These are phyloP conservation scores for Neoitamus cyanurus DNA, from an alignment of 2,888 invertebrate species.

Conservation along the genomic window DNA sequence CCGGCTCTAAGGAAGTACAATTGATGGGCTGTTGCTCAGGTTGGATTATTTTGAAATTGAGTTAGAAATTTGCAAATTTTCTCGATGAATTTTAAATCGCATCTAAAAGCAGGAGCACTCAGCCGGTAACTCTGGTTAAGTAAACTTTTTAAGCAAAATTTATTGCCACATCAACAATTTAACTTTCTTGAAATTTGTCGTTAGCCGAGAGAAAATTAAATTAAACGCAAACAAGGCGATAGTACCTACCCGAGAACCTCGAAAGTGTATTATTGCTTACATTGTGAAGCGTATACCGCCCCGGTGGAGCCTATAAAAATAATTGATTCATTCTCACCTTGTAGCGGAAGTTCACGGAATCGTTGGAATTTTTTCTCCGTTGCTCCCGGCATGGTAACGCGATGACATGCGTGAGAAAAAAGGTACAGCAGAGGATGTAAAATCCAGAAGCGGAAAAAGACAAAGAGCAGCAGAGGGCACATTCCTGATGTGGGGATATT, in stretches of 20 bases:
- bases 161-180: slow-evolving; percentile 1
- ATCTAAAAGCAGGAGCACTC: not conserved
- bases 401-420: not conserved
- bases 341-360: not conserved
- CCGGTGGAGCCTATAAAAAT: slow-evolving; percentile 11
- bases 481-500: not conserved
- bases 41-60: not conserved
- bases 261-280: not conserved
- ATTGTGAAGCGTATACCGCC: not conserved
- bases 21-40: not conserved
- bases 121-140: not conserved
- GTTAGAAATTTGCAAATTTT: not conserved
- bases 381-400: not conserved
- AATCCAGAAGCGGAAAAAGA: not conserved
- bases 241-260: not conserved
- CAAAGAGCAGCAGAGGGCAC: not conserved
- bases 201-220: not conserved
- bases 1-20: not conserved
- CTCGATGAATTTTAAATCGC: not conserved
- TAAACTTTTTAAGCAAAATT: not conserved
- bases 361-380: not conserved
- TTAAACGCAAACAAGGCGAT: not conserved
- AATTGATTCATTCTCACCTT: slow-evolving; percentile 28
- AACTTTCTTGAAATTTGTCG: not conserved
- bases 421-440: not conserved